Evolutionary conservation across 2,113 vertebrate genomes (phyloP).

Genomic region (Macaca nemestrina): DNA sequence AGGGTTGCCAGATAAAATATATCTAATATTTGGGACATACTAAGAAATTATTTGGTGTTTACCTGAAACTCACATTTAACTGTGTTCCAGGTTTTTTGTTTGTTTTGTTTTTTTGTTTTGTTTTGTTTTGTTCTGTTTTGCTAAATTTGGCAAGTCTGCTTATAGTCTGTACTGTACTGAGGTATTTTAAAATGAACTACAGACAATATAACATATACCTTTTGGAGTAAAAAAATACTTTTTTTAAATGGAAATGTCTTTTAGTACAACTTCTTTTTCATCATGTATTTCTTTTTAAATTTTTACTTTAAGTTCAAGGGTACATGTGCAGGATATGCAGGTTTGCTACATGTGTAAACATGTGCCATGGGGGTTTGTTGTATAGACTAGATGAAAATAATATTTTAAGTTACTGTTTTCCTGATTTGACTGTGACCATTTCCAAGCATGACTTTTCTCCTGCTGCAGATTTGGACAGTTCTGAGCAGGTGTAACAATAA

Average conservation of each 20-base stretch:
- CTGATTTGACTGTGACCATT: neutral
- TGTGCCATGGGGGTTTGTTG: too few relatives aligned
- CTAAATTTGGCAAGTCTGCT: neutral
- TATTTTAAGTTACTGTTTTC: neutral
- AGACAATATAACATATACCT: neutral
- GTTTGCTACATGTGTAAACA: too few relatives aligned
- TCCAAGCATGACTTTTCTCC: neutral
- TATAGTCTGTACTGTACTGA: neutral
- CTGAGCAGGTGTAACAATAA: neutral
- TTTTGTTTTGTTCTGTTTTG: constrained; percentile 33
- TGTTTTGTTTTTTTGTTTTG: neutral
- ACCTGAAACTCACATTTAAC: neutral
- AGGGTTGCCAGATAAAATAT: neutral
- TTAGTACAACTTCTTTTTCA: too few relatives aligned
- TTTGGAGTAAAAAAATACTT: neutral
- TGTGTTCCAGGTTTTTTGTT: neutral
- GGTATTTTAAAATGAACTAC: constrained; percentile 4
- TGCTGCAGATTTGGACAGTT: neutral
- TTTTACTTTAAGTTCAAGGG: too few relatives aligned
- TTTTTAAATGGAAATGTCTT: too few relatives aligned
- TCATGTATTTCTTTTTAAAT: too few relatives aligned
- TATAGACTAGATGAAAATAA: neutral
- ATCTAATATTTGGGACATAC: neutral
- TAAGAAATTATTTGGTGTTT: neutral
- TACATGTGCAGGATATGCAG: too few relatives aligned